phyloP scores from a whole-genome alignment of 2,888 invertebrate species.

The Pardosa pseudoannulata region DNA sequence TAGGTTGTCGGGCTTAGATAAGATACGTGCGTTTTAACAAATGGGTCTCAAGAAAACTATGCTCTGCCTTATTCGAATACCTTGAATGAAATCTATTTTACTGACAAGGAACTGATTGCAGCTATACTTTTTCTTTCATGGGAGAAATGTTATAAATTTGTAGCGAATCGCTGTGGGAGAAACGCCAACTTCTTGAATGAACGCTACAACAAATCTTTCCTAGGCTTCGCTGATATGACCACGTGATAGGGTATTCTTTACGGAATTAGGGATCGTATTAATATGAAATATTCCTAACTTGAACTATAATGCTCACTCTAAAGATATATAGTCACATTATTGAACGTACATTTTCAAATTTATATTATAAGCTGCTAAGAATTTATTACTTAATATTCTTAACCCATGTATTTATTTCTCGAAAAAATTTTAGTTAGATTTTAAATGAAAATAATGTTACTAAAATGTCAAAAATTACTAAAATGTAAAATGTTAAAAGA shows the following conservation, averaged over 20 bases:
- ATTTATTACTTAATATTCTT: too few species aligned
- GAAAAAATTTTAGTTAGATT: too few species aligned
- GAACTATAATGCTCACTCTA: too few species aligned
- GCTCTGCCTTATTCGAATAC: slow-evolving; percentile 59
- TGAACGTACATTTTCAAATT: too few species aligned
- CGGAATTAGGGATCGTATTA: slow-evolving; percentile 41
- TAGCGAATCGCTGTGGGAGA: slow-evolving; percentile 54
- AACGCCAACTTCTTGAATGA: slow-evolving; percentile 44
- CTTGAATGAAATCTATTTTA: slow-evolving; percentile 68
- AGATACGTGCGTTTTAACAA: slow-evolving; percentile 54
- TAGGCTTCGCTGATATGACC: slow-evolving; percentile 37
- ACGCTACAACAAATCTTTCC: slow-evolving; percentile 63
- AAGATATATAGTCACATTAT: too few species aligned
- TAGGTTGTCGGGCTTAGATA: slow-evolving; percentile 51
- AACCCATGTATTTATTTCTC: too few species aligned
- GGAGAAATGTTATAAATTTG: slow-evolving; percentile 59
- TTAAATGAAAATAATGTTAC: too few species aligned
- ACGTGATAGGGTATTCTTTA: slow-evolving; percentile 36
- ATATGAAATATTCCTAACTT: background rate
- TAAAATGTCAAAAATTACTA: too few species aligned
- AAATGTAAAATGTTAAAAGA: too few species aligned
- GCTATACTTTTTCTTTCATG: slow-evolving; percentile 51
- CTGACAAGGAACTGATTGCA: slow-evolving; percentile 68
- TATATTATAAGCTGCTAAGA: too few species aligned
- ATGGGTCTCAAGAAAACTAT: slow-evolving; percentile 31